Evolutionary conservation across 2,797 vertebrate genomes (phyloP).

Genomic region (Perodicticus potto): DNA sequence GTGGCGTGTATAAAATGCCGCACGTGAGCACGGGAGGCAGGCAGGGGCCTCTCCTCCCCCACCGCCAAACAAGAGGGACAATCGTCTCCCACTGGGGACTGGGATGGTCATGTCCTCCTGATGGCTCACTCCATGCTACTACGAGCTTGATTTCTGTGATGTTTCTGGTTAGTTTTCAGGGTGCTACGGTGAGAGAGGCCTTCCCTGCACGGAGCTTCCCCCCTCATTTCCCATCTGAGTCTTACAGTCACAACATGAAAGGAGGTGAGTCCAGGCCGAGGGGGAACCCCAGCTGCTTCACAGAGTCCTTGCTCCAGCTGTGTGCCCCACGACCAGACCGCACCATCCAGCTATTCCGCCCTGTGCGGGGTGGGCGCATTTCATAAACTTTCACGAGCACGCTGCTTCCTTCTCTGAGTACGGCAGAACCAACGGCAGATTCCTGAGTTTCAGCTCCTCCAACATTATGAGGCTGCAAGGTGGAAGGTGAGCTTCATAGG

Average conservation of each 20-base stretch:
- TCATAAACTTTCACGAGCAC: not conserved
- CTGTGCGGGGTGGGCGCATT: not conserved
- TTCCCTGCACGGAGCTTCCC: not conserved
- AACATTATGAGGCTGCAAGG: not conserved
- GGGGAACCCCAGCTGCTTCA: not conserved
- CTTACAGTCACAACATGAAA: not conserved
- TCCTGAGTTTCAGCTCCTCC: not conserved
- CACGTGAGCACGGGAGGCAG: not conserved
- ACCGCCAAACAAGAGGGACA: not conserved
- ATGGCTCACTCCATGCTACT: no score
- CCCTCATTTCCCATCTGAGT: not conserved
- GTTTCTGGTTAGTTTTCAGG: constrained; percentile 22
- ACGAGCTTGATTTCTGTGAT: not conserved
- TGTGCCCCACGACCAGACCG: not conserved
- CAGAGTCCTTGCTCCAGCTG: not conserved
- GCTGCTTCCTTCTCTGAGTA: not conserved
- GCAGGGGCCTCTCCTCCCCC: not conserved
- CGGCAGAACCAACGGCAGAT: not conserved
- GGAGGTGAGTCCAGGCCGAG: not conserved
- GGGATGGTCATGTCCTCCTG: no score
- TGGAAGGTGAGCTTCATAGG: not conserved
- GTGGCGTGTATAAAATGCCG: not conserved
- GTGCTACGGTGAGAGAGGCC: not conserved
- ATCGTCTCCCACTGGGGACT: not conserved
- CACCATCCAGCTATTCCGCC: not conserved